These are phyloP conservation scores for Anthonomus grandis DNA, from an alignment of 1,140 invertebrate genomes.

Conservation along the genomic window DNA sequence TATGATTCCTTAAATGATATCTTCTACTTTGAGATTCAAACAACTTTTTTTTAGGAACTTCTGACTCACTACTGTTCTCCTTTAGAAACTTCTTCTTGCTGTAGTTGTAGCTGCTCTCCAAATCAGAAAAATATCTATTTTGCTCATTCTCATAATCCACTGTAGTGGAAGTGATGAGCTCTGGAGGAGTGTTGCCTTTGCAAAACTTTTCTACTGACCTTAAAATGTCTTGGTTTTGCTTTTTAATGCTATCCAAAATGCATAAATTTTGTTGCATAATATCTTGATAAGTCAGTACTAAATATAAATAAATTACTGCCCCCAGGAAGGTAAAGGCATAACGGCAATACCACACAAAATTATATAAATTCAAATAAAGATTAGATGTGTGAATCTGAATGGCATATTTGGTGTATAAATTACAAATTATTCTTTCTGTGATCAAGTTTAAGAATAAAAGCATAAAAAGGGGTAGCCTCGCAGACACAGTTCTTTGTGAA, in stretches of 20 bases:
- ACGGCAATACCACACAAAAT: constrained; percentile 34
- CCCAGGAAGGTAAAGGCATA: constrained; percentile 33
- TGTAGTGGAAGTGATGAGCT: background rate
- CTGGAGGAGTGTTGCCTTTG: background rate
- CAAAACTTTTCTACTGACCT: constrained; percentile 12
- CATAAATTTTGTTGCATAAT: constrained; percentile 23
- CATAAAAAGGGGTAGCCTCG: constrained; percentile 37
- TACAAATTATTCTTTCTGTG: constrained; percentile 41
- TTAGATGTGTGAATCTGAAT: constrained; percentile 16
- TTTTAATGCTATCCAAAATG: constrained; percentile 28
- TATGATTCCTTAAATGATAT: constrained; percentile 26
- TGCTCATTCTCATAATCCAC: constrained; percentile 3
- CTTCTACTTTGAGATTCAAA: constrained; percentile 4
- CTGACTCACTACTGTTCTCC: background rate
- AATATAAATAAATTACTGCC: constrained; percentile 28
- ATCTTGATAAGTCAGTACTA: constrained; percentile 28
- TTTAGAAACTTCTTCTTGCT: background rate
- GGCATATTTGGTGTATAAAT: constrained; percentile 17
- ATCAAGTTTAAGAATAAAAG: constrained; percentile 35
- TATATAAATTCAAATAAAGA: constrained; percentile 30
- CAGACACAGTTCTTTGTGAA: constrained; percentile 30
- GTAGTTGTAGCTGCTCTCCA: background rate
- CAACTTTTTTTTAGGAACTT: constrained; percentile 1
- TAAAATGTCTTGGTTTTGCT: constrained; percentile 33
- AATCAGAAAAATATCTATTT: background rate